Conservation (phyloP, 2,797 vertebrate genomes). For the Brachyrhaphis roseni region DNA sequence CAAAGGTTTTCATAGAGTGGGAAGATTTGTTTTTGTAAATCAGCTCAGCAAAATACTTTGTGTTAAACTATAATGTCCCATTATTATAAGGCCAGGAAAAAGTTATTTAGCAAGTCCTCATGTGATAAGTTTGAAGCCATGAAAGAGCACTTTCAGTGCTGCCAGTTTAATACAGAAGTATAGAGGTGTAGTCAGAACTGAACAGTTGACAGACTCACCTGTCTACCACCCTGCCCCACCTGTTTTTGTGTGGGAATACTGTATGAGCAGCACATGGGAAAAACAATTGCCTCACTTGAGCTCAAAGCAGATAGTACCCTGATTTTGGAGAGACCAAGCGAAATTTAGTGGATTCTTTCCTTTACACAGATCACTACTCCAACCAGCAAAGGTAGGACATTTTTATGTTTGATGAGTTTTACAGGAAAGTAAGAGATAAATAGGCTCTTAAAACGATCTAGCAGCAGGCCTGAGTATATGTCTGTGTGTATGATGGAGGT, state of each 20-base stretch:
- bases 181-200: conserved; percentile 73
- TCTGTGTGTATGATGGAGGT: background rate
- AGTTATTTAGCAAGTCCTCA: background rate
- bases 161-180: conserved; percentile 52
- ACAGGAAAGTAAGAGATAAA: background rate
- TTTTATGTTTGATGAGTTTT: background rate
- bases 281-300: background rate
- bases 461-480: background rate
- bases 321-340: background rate
- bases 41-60: background rate
- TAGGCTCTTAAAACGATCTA: background rate
- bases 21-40: background rate
- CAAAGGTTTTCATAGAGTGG: background rate
- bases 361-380: background rate
- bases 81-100: background rate
- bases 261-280: background rate
- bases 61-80: background rate
- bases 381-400: background rate
- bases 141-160: background rate
- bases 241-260: conserved; percentile 28
- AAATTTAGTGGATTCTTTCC: background rate
- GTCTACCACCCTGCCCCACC: conserved; percentile 68
- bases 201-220: conserved; percentile 71
- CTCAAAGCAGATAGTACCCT: background rate
- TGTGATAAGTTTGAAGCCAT: background rate